phyloP scores from a whole-genome alignment of 2,113 vertebrate species.

The Arizona elegans region DNA sequence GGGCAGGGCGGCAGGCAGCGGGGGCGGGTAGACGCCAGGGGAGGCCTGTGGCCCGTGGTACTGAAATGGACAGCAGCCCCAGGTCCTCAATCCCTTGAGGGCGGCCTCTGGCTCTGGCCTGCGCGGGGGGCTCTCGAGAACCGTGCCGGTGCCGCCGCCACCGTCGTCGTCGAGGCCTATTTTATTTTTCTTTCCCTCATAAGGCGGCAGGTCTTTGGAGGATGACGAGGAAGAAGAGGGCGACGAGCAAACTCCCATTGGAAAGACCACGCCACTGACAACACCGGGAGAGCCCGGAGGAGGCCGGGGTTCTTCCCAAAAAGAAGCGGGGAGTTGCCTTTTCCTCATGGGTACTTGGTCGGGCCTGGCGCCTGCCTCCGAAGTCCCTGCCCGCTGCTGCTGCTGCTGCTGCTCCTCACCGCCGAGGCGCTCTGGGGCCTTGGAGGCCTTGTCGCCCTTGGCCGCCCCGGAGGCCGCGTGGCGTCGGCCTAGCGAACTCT shows the following conservation, averaged over 20 bases:
- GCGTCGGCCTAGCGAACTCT: constrained; percentile 21
- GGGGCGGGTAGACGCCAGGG: constrained; percentile 76
- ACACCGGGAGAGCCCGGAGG: constrained; percentile 51
- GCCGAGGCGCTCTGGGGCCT: constrained; percentile 48
- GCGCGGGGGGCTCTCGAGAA: constrained; percentile 22
- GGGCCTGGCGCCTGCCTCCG: constrained; percentile 51
- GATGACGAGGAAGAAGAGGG: constrained; percentile 1
- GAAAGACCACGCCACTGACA: constrained; percentile 43
- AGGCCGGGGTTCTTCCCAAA: constrained; percentile 93
- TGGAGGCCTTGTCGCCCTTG: constrained; percentile 54
- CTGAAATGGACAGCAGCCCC: constrained; percentile 87
- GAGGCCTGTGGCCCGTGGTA: constrained; percentile 83
- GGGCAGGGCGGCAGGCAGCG: constrained; percentile 60
- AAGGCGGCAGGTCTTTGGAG: constrained; percentile 48
- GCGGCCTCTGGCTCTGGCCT: constrained; percentile 70
- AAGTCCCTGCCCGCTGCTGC: constrained; percentile 57
- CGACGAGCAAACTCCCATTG: constrained; percentile 52
- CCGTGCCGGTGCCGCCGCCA: constrained; percentile 6
- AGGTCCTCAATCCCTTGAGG: constrained; percentile 71
- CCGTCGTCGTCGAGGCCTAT: constrained; percentile 44
- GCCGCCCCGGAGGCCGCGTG: not conserved
- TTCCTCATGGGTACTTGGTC: constrained; percentile 95
- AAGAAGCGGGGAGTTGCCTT: constrained; percentile 92
- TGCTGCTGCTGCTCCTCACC: constrained; percentile 20
- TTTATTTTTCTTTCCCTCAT: constrained; percentile 75